phyloP scores from a whole-genome alignment of 2,797 vertebrate species.

The Hippocampus kuda region DNA sequence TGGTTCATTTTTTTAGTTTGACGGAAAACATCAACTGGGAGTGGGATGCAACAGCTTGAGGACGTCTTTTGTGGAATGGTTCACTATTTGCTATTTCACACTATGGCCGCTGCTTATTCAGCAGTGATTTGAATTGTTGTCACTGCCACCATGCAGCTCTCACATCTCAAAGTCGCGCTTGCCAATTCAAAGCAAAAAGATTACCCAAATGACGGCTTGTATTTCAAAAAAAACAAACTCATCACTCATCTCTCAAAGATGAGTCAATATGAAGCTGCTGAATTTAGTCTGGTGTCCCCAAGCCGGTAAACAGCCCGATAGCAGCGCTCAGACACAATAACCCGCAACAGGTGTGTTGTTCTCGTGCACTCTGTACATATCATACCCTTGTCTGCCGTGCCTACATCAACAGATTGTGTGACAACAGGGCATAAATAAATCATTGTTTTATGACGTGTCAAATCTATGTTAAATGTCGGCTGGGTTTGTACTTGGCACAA shows the following conservation, averaged over 20 bases:
- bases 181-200: background rate
- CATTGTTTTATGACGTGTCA: conserved; percentile 9
- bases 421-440: background rate
- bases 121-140: background rate
- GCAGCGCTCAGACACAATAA: background rate
- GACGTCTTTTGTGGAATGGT: background rate
- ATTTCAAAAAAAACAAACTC: too few species aligned
- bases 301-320: background rate
- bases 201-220: too few species aligned
- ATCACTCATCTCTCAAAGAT: background rate
- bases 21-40: background rate
- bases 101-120: too few species aligned
- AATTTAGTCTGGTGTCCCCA: background rate
- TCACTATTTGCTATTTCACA: background rate
- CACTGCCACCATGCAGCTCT: background rate
- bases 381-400: background rate
- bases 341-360: background rate
- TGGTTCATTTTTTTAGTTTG: background rate
- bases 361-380: background rate
- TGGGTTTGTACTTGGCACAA: conserved; percentile 1
- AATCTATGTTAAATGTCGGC: conserved; percentile 4
- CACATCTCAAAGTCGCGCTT: background rate
- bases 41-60: background rate
- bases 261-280: background rate
- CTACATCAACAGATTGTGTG: background rate